Evolutionary conservation across 2,888 invertebrate species (phyloP), one percentile per base, ranked within the genome.

Genomic region (Chymomyza procnemis): DNA sequence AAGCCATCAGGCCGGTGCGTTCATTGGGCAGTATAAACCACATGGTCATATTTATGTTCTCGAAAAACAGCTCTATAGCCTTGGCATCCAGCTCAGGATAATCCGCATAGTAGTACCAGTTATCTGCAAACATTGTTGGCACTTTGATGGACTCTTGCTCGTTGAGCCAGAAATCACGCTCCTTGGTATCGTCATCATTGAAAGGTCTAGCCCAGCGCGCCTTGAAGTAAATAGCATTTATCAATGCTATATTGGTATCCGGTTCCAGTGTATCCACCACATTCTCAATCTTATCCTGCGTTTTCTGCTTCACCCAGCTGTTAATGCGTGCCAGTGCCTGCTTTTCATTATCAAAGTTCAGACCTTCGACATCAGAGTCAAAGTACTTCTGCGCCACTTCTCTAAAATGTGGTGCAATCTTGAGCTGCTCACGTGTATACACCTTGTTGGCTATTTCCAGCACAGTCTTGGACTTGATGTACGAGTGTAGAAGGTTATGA

Each of bases 201-300:
- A 97, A 98, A 79, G 94, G 92, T 30, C 93, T 89, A 41, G 92
- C 91, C 97, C 97, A 97, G 55, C 93, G 92, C 3, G 96, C 95
- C 92, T 97, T 97, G 91, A 97, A 97, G 89, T 97, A 96, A 41
- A 97, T 93, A 8, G 97, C 97, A 89, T 97, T 97, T 1, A 96
- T 93, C 5, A 97, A 92, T 1, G 97, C 94, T 73, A 96, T 90
- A 61, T 94, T 92, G 1, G 95, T 95, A n/a, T 91, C 87, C 0
- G 76, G 63, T 80, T 91, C 88, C 3, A 96, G 85, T 85, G 92
- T 91, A 74, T 92, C 93, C 63, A 99, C 91, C 14, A 98, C 92
- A 80, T 96, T 93, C 76, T 94, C 94, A 70, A 99, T 98, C 89
- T 95, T 96, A 9, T 95, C 91, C 64, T 96, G 94, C 0, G 98